A percentile compares a stretch with the other conserved stretches of the same genome.
These are phyloP conservation scores for Amblyopsis rosae DNA, from an alignment of 2,113 vertebrate genomes.

Conservation along the genomic window DNA sequence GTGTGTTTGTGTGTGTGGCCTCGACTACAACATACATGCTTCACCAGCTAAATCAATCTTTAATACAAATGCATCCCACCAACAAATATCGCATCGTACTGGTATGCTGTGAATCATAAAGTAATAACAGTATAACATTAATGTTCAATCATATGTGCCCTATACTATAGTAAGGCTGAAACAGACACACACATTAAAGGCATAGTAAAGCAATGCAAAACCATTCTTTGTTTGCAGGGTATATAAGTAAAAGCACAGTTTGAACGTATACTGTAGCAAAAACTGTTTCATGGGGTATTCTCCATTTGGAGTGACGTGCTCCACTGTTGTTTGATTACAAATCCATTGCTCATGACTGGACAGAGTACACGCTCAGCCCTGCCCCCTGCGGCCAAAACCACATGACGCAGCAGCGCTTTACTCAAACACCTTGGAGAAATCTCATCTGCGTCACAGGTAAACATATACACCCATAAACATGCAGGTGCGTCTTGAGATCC, in stretches of 20 bases:
- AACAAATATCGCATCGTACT: slow-evolving; percentile 24
- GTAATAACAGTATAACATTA: slow-evolving; percentile 25
- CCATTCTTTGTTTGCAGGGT: no score
- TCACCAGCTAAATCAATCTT: slow-evolving; percentile 65
- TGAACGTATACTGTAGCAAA: no score
- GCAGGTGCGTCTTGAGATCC: neutral
- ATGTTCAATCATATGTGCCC: slow-evolving; percentile 25
- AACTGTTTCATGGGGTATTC: no score
- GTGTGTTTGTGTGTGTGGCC: slow-evolving; percentile 17
- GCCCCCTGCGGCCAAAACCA: no score
- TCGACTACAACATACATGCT: slow-evolving; percentile 50
- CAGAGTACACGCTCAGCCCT: no score
- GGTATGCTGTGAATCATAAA: slow-evolving; percentile 20
- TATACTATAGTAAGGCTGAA: slow-evolving; percentile 10
- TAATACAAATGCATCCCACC: slow-evolving; percentile 46
- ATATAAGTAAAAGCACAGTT: no score
- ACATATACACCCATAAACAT: no score
- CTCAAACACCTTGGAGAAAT: slow-evolving; percentile 15
- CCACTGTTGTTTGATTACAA: no score
- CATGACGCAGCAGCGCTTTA: no score
- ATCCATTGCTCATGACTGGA: no score
- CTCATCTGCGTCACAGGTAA: slow-evolving; percentile 8
- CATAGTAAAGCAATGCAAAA: no score
- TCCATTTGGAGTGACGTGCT: no score
- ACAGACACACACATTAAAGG: neutral